A percentile compares a stretch with the other conserved stretches of the same genome.
phyloP scores from a whole-genome alignment of 2,113 vertebrate genomes.

The Empidonax alnorum region DNA sequence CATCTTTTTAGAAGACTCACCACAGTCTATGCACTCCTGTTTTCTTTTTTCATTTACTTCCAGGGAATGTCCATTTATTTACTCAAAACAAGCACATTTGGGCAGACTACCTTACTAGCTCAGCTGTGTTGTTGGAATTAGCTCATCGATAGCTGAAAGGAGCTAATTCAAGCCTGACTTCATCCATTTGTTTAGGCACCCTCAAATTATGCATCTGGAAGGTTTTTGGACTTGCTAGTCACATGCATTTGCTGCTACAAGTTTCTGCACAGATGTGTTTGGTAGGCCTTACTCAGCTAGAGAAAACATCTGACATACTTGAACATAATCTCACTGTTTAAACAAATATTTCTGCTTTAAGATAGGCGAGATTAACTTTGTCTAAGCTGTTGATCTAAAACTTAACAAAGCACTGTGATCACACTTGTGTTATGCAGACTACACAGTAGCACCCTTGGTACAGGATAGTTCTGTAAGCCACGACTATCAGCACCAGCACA shows the following conservation, averaged over 20 bases:
- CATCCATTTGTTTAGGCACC: neutral
- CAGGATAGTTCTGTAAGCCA: neutral
- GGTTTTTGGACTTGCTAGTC: neutral
- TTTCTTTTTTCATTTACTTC: neutral
- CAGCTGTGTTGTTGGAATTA: neutral
- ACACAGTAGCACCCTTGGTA: rapidly evolving
- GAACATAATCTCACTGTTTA: neutral
- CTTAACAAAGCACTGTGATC: neutral
- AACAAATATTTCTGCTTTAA: neutral
- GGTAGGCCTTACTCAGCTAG: neutral
- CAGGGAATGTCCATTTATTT: neutral
- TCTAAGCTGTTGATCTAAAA: neutral
- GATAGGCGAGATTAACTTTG: neutral
- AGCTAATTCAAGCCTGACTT: neutral
- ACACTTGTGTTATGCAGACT: neutral
- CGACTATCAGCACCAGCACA: neutral
- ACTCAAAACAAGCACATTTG: neutral
- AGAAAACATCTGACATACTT: neutral
- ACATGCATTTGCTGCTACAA: neutral
- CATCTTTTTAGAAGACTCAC: neutral
- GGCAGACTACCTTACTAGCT: neutral
- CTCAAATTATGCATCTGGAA: neutral
- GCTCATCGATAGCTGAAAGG: neutral
- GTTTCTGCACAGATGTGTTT: neutral
- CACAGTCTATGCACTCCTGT: neutral